Evolutionary conservation across 2,888 invertebrate genomes (phyloP).

Genomic region (Hydriomena furcata): DNA sequence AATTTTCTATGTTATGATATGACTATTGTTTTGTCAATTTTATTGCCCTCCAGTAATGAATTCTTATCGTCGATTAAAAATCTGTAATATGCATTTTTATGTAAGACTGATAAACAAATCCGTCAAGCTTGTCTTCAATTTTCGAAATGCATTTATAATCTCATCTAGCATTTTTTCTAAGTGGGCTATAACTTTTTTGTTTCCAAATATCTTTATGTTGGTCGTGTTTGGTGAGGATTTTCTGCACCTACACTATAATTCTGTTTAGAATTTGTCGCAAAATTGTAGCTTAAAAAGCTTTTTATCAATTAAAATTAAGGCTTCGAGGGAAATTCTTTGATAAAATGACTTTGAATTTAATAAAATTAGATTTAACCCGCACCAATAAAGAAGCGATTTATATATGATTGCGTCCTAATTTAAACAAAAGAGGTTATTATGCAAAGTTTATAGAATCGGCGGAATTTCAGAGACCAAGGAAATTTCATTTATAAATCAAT

Average conservation of each 20-base stretch:
- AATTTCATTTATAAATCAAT: not conserved
- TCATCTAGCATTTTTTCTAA: not conserved
- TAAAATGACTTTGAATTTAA: constrained; percentile 13
- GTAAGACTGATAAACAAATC: constrained; percentile 22
- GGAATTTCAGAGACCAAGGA: too few relatives aligned
- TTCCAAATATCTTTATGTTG: not conserved
- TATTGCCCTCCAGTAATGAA: not conserved
- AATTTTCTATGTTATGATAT: not conserved
- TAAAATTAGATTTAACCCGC: constrained; percentile 6
- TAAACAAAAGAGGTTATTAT: not conserved
- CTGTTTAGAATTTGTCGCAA: constrained; percentile 12
- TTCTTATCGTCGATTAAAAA: constrained; percentile 3
- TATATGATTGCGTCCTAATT: not conserved
- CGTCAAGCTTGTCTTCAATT: constrained; percentile 10
- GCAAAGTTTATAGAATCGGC: too few relatives aligned
- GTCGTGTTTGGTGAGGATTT: not conserved
- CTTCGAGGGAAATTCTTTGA: constrained; percentile 11
- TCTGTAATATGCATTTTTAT: constrained; percentile 10
- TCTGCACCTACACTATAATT: not conserved
- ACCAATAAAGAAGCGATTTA: constrained; percentile 8
- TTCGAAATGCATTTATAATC: not conserved
- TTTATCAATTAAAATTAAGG: constrained; percentile 9
- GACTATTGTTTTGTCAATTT: not conserved
- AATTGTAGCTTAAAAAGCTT: constrained; percentile 32
- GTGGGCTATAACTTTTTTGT: not conserved